Percentiles rank a stretch among this genome's conserved stretches.
phyloP scores from a whole-genome alignment of 2,113 vertebrate species.

The Thunnus thynnus region DNA sequence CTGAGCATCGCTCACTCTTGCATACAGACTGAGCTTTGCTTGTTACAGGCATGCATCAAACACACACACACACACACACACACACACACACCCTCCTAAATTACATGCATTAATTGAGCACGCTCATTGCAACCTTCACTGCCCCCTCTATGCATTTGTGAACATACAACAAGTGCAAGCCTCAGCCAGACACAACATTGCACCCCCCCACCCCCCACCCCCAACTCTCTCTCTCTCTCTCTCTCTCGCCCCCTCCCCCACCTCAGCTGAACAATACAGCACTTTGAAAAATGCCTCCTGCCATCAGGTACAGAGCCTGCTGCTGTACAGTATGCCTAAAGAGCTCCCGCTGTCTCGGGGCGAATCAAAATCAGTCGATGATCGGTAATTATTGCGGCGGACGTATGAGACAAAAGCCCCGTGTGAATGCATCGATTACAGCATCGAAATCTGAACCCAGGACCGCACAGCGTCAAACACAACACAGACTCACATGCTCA shows the following conservation, averaged over 20 bases:
- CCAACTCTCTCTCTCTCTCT: constrained; percentile 22
- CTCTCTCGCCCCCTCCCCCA: constrained; percentile 69
- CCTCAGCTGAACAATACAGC: constrained; percentile 78
- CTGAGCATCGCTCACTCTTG: constrained; percentile 17
- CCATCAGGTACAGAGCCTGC: constrained; percentile 77
- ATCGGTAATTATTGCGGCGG: constrained; percentile 21
- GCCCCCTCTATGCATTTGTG: constrained; percentile 16
- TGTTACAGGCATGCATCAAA: constrained; percentile 12
- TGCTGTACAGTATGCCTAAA: constrained; percentile 27
- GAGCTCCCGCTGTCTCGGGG: constrained; percentile 3
- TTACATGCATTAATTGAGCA: constrained; percentile 2
- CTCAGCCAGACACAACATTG: constrained; percentile 85
- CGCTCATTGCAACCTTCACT: constrained; percentile 15
- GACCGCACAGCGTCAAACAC: constrained; percentile 47
- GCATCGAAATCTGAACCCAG: constrained; percentile 34
- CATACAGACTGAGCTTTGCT: neutral
- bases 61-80: neutral
- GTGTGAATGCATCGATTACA: constrained; percentile 25
- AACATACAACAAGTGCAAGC: constrained; percentile 80
- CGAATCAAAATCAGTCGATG: constrained; percentile 33
- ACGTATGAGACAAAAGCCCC: constrained; percentile 39
- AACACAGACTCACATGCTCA: constrained; percentile 29
- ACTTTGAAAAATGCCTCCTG: constrained; percentile 80
- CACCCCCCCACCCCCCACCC: constrained; percentile 17
- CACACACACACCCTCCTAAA: neutral